These are phyloP conservation scores for Tinea pellionella DNA, from an alignment of 2,888 invertebrate genomes.

Conservation along the genomic window DNA sequence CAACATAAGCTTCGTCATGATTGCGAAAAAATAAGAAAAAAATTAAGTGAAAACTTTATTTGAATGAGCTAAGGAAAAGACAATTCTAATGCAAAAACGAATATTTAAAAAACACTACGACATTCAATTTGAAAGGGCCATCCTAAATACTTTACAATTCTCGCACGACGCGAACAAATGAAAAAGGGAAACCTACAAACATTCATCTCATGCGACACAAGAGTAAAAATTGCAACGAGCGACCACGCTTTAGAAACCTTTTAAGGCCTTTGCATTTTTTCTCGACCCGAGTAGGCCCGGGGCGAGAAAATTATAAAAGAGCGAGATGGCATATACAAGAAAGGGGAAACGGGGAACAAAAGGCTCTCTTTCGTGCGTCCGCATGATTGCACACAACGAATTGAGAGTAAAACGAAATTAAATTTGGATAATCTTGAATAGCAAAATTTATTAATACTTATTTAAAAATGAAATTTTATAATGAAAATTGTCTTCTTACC, in stretches of 20 bases:
- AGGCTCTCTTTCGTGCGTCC: slow-evolving; percentile 28
- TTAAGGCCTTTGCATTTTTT: slow-evolving; percentile 38
- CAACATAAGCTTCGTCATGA: too few species aligned
- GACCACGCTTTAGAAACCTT: slow-evolving; percentile 23
- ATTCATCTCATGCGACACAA: slow-evolving; percentile 20
- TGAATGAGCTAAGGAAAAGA: too few species aligned
- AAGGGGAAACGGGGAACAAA: slow-evolving; percentile 32
- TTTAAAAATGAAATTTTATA: background rate
- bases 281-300: slow-evolving; percentile 23
- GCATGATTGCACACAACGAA: slow-evolving; percentile 38
- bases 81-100: background rate
- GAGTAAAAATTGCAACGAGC: slow-evolving; percentile 21
- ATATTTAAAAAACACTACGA: background rate
- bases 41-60: too few species aligned
- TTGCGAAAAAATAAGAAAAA: too few species aligned
- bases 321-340: slow-evolving; percentile 19
- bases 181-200: slow-evolving; percentile 19
- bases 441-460: background rate
- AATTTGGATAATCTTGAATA: background rate
- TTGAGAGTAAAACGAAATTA: background rate
- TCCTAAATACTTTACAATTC: slow-evolving; percentile 17
- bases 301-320: slow-evolving; percentile 46
- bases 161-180: slow-evolving; percentile 18
- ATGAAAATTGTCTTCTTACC: background rate
- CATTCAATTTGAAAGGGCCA: background rate